Conservation (phyloP, 2,797 vertebrate genomes). For the Novumbra hubbsi region DNA sequence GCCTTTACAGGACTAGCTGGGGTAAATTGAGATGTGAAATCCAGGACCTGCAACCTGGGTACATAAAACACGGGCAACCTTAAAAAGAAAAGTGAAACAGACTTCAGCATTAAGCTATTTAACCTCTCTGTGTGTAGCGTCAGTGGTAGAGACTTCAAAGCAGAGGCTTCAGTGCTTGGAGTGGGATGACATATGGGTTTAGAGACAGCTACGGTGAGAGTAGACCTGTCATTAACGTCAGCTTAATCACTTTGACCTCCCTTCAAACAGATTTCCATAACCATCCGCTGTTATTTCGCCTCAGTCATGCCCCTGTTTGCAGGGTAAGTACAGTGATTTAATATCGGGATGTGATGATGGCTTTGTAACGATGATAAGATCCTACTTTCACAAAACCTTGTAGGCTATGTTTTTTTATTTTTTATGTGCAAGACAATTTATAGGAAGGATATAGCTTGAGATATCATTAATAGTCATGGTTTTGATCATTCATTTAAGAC, state of each 20-base stretch:
- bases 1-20: constrained; percentile 59
- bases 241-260: constrained; percentile 83
- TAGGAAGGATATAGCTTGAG: neutral
- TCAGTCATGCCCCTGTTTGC: constrained; percentile 54
- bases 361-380: constrained; percentile 34
- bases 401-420: neutral
- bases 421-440: neutral
- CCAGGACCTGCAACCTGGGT: constrained; percentile 61
- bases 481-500: neutral
- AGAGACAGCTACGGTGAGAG: constrained; percentile 67
- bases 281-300: constrained; percentile 69
- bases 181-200: constrained; percentile 76
- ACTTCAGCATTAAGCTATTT: constrained; percentile 80
- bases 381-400: neutral
- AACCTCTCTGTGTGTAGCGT: constrained; percentile 75
- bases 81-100: constrained; percentile 68
- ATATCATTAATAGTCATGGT: neutral
- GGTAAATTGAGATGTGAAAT: constrained; percentile 77
- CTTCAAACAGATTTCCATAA: constrained; percentile 78
- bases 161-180: constrained; percentile 66
- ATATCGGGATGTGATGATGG: constrained; percentile 51
- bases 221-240: constrained; percentile 76
- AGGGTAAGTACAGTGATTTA: constrained; percentile 52
- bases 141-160: constrained; percentile 80
- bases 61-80: constrained; percentile 66